These are phyloP conservation scores for Perognathus longimembris DNA, from an alignment of 2,113 vertebrate genomes.

Conservation along the genomic window DNA sequence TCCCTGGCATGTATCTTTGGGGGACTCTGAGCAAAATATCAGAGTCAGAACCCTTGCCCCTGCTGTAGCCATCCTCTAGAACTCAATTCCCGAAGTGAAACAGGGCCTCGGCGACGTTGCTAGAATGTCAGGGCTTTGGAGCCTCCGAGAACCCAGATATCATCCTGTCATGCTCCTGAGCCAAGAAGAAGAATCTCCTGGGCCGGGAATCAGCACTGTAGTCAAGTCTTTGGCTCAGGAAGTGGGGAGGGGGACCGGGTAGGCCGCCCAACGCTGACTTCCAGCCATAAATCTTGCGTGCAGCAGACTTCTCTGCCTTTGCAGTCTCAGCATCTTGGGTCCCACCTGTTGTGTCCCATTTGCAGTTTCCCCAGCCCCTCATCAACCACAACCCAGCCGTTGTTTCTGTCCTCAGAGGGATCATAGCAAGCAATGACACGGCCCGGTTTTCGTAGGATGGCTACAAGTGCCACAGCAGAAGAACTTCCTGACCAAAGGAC, in stretches of 20 bases:
- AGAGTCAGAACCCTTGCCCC: not conserved
- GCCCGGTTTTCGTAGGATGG: not conserved
- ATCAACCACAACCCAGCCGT: not conserved
- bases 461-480: not conserved
- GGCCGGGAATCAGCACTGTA: not conserved
- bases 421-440: not conserved
- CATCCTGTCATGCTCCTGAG: not conserved
- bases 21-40: not conserved
- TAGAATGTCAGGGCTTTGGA: not conserved
- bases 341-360: no score
- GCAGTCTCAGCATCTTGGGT: not conserved
- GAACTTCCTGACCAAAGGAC: not conserved
- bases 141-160: not conserved
- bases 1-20: not conserved
- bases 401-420: not conserved
- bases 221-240: not conserved
- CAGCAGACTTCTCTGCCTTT: not conserved
- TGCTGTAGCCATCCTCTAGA: not conserved
- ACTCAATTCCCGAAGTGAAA: not conserved
- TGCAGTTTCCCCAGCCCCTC: not conserved
- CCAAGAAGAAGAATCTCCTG: not conserved
- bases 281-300: no score
- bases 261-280: fast-evolving
- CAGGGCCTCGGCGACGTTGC: not conserved
- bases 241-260: not conserved